Evolutionary conservation across 2,797 vertebrate genomes (phyloP).

Genomic region (Centropyge bicolor): DNA sequence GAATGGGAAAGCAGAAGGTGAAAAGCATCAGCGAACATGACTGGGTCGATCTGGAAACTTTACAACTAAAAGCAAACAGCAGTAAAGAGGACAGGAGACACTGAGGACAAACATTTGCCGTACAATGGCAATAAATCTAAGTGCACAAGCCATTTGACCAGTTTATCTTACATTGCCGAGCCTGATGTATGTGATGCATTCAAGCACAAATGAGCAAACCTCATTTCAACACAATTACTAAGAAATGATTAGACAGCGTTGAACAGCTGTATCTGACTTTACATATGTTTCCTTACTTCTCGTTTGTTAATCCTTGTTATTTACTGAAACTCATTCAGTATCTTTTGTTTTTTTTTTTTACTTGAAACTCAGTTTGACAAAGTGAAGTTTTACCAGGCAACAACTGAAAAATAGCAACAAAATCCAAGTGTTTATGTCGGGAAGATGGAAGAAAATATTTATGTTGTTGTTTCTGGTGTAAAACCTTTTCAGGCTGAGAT

Average conservation of each 20-base stretch:
- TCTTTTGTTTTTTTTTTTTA: slow-evolving; percentile 20
- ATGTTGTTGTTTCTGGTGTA: slow-evolving; percentile 11
- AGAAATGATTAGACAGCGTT: slow-evolving; percentile 17
- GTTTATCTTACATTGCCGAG: neutral
- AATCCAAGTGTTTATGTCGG: slow-evolving; percentile 4
- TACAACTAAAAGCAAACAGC: slow-evolving; percentile 16
- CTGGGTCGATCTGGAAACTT: neutral
- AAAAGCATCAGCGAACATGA: neutral
- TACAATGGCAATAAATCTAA: slow-evolving; percentile 21
- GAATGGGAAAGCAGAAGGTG: neutral
- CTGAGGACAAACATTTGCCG: slow-evolving; percentile 36
- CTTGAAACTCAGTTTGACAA: slow-evolving; percentile 12
- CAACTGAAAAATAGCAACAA: neutral
- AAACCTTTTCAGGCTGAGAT: neutral
- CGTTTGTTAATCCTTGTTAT: slow-evolving; percentile 23
- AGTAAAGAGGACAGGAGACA: slow-evolving; percentile 23
- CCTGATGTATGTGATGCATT: slow-evolving; percentile 16
- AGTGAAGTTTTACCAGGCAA: neutral
- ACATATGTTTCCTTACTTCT: slow-evolving; percentile 9
- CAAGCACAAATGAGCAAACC: slow-evolving; percentile 48
- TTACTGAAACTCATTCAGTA: slow-evolving; percentile 14
- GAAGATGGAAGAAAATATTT: neutral
- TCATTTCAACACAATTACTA: neutral
- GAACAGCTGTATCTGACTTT: slow-evolving; percentile 5
- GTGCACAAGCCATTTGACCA: slow-evolving; percentile 32